These are phyloP conservation scores for Hymenochirus boettgeri DNA, from an alignment of 2,113 vertebrate species.

Conservation along the genomic window DNA sequence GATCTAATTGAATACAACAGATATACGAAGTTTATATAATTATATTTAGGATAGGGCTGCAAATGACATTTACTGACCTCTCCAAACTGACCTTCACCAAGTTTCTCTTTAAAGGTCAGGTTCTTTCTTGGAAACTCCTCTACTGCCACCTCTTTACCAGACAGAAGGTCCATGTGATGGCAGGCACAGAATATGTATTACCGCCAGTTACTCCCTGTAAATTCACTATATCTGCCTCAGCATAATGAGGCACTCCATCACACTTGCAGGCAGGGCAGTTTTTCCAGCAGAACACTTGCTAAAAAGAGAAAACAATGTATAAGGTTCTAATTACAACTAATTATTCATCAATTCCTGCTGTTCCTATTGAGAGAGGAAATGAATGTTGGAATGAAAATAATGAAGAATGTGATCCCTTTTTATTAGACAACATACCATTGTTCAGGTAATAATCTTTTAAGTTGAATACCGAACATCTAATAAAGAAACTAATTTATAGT, in stretches of 20 bases:
- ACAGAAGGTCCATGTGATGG: constrained; percentile 82
- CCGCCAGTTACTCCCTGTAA: constrained; percentile 79
- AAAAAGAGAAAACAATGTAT: constrained; percentile 1
- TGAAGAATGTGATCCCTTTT: too few relatives aligned
- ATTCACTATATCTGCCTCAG: constrained; percentile 91
- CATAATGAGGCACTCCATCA: constrained; percentile 86
- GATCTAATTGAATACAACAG: too few relatives aligned
- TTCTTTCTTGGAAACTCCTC: constrained; percentile 90
- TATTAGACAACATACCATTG: too few relatives aligned
- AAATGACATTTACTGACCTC: constrained; percentile 78
- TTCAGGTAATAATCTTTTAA: too few relatives aligned
- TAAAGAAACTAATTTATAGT: too few relatives aligned
- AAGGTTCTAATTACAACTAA: neutral
- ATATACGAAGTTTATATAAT: too few relatives aligned
- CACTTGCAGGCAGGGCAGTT: constrained; percentile 49
- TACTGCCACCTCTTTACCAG: constrained; percentile 77
- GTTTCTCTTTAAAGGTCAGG: constrained; percentile 90
- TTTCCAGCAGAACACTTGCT: constrained; percentile 59
- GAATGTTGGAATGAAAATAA: too few relatives aligned
- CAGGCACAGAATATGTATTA: constrained; percentile 80
- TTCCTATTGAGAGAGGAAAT: too few relatives aligned
- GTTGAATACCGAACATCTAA: too few relatives aligned
- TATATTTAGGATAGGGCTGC: too few relatives aligned
- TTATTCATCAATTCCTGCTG: too few relatives aligned
- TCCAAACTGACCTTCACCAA: constrained; percentile 96